Evolutionary conservation across 1,140 invertebrate genomes (phyloP).

Genomic region (Samia ricini): DNA sequence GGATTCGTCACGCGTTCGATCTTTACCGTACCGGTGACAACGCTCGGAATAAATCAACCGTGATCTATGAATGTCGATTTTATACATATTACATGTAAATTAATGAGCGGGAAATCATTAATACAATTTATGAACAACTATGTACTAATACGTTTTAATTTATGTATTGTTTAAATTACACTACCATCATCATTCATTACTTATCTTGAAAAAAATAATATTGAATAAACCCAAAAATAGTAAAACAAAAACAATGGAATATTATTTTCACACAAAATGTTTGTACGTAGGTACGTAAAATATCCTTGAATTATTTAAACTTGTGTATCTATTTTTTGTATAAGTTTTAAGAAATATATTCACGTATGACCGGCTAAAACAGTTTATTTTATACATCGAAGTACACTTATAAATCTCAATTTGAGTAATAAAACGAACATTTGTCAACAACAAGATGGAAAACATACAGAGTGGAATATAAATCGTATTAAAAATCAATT

Average conservation of each 20-base stretch:
- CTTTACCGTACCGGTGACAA: conserved; percentile 53
- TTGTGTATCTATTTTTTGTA: neutral
- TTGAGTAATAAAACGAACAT: neutral
- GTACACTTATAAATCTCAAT: neutral
- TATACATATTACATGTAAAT: neutral
- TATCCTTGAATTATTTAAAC: neutral
- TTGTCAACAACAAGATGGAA: neutral
- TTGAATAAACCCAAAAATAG: neutral
- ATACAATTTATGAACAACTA: neutral
- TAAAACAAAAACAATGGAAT: neutral
- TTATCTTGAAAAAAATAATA: neutral
- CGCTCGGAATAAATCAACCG: conserved; percentile 36
- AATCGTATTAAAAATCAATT: neutral
- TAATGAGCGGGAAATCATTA: conserved; percentile 1
- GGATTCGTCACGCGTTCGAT: conserved; percentile 60
- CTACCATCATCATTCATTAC: neutral
- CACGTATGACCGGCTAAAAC: neutral
- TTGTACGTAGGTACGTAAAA: neutral
- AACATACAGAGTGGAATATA: neutral
- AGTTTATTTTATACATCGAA: neutral
- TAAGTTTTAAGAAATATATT: neutral
- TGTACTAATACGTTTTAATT: neutral
- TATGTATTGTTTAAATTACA: neutral
- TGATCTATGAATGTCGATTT: neutral
- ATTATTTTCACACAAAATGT: neutral